These are phyloP conservation scores for Drosophila testacea DNA, from an alignment of 2,888 invertebrate genomes.

Conservation along the genomic window DNA sequence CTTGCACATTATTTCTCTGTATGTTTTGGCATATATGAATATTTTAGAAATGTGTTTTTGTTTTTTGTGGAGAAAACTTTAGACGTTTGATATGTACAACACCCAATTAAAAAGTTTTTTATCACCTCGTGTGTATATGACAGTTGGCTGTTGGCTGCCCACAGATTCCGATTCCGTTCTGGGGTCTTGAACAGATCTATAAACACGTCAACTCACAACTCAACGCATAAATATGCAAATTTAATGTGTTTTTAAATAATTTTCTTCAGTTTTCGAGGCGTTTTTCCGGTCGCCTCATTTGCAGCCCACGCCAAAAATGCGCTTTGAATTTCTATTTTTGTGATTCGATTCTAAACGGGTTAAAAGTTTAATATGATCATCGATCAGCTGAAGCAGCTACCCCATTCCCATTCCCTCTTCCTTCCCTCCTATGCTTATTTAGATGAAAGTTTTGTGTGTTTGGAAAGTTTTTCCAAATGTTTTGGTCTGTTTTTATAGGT, in stretches of 20 bases:
- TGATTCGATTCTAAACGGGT: constrained; percentile 68
- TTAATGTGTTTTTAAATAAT: constrained; percentile 76
- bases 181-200: constrained; percentile 54
- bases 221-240: constrained; percentile 76
- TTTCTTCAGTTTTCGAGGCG: constrained; percentile 54
- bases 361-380: constrained; percentile 68
- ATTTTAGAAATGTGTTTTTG: constrained; percentile 34
- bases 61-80: constrained; percentile 29
- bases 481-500: constrained; percentile 54
- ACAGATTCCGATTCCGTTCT: constrained; percentile 46
- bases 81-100: constrained; percentile 51
- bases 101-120: constrained; percentile 79
- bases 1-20: constrained; percentile 15
- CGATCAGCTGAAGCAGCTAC: constrained; percentile 59
- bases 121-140: constrained; percentile 72
- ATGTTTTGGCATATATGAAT: constrained; percentile 58
- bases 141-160: constrained; percentile 57
- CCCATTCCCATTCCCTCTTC: too few relatives aligned
- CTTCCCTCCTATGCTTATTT: constrained; percentile 10
- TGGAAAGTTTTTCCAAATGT: constrained; percentile 65
- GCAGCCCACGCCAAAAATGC: constrained; percentile 62
- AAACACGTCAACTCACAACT: constrained; percentile 71
- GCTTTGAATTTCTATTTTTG: constrained; percentile 55
- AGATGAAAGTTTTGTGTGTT: constrained; percentile 52
- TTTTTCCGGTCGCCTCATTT: constrained; percentile 63